Evolutionary conservation across 1,140 invertebrate genomes (phyloP).

Genomic region (Stegodyphus dumicola): DNA sequence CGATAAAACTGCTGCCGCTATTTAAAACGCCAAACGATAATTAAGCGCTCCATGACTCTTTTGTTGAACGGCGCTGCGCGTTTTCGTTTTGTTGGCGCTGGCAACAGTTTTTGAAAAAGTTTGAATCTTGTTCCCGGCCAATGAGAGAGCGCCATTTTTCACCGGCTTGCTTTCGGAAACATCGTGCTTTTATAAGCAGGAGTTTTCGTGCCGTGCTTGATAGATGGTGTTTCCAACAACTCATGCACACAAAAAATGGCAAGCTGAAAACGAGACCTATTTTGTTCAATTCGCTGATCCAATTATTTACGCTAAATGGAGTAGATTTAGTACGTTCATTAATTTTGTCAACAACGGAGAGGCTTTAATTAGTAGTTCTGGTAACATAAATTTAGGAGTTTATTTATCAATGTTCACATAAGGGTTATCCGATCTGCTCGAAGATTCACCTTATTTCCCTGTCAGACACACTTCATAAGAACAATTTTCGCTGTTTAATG

Average conservation of each 20-base stretch:
- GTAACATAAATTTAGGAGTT: slow-evolving; percentile 29
- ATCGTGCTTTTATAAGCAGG: slow-evolving; percentile 30
- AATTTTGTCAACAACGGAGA: slow-evolving; percentile 50
- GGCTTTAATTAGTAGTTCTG: slow-evolving; percentile 41
- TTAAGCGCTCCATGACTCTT: slow-evolving; percentile 50
- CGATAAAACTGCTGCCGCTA: slow-evolving; percentile 56
- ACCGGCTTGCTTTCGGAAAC: slow-evolving; percentile 12
- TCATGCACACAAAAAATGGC: slow-evolving; percentile 38
- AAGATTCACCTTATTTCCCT: no score
- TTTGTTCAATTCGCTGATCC: slow-evolving; percentile 39
- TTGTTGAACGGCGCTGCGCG: not conserved
- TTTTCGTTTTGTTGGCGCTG: slow-evolving; percentile 52
- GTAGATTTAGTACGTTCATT: slow-evolving; percentile 41
- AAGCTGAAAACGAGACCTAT: slow-evolving; percentile 26
- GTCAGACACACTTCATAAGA: no score
- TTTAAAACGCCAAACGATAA: slow-evolving; percentile 60
- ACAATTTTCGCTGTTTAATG: no score
- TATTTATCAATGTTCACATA: slow-evolving; percentile 24
- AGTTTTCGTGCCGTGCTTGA: slow-evolving; percentile 47
- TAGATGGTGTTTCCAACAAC: slow-evolving; percentile 32
- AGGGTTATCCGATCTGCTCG: not conserved
- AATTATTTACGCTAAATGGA: slow-evolving; percentile 45
- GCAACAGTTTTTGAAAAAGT: slow-evolving; percentile 60
- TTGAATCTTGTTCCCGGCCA: slow-evolving; percentile 35
- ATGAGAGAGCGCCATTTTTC: slow-evolving; percentile 30